Base-by-base conservation (phyloP, 23 tunicate genomes). In the Aplidium turbinatum region DNA sequence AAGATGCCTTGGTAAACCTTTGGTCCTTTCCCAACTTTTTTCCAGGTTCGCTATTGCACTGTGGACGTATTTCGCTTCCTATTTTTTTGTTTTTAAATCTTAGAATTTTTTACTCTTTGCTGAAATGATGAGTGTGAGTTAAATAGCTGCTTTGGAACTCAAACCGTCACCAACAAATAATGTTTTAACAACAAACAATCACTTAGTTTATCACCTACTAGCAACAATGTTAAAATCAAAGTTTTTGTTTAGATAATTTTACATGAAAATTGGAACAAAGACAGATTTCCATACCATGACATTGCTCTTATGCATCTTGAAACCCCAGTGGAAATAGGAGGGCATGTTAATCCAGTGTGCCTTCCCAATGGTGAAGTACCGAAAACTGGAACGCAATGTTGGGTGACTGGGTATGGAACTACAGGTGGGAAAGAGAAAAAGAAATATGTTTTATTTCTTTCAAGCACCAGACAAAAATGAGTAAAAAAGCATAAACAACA, bases 351-450 rank as follows among this genome's bases (percentile, higher is more conserved):
- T 33, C 68, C 71, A n/a, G 78, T 45, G 0, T 85, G 91, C 31
- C 78, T 85, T 0, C 91, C 91, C 0, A 76, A 73, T 60, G 91
- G 91, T 22, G 83, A 85, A 77, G 31, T 26, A 57, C 91, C 91
- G 1, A 16, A 25, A 47, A 51, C 71, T 0, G 83, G 83, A 3
- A 62, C 79, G 19, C 56, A 25, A 1, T 85, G 91, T 38, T 85
- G 78, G 78, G 78, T 78, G 20, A 69, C 69, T 9, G 91, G 91
- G 0, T 85, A 27, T 45, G 91, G 91, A 21, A 85, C 91, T 46
- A 78, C 76, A 3, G 72, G 91, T 85, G 67, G 28, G 36, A n/a
- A n/a, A n/a, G n/a, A n/a, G n/a, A n/a, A n/a, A n/a, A n/a, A n/a
- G n/a, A n/a, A n/a, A n/a, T n/a, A n/a, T n/a, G n/a, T n/a, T n/a